Conservation (phyloP, 2,797 vertebrate genomes). For the Gephyroberyx darwinii region DNA sequence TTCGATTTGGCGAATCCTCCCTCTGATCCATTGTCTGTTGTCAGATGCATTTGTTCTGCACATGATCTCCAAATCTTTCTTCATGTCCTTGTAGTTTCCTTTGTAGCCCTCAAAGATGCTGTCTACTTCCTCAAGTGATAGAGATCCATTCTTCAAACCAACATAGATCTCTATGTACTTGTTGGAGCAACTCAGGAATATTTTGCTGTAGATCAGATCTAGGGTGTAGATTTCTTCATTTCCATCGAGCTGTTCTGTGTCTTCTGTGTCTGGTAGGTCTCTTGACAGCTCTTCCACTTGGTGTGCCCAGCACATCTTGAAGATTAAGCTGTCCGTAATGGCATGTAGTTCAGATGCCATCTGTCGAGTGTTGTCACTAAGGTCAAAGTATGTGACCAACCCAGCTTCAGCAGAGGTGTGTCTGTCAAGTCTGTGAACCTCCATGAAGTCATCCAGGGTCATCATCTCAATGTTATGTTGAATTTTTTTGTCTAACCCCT, state of each 20-base stretch:
- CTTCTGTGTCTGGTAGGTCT: slow-evolving; percentile 17
- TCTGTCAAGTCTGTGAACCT: slow-evolving; percentile 20
- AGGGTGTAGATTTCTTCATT: slow-evolving; percentile 45
- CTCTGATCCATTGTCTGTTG: slow-evolving; percentile 15
- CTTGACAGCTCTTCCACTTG: slow-evolving; percentile 42
- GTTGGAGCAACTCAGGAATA: slow-evolving; percentile 45
- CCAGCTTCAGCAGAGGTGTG: neutral
- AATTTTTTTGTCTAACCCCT: slow-evolving; percentile 43
- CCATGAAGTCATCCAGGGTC: slow-evolving; percentile 44
- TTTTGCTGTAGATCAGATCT: slow-evolving; percentile 36
- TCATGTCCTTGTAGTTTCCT: slow-evolving; percentile 12
- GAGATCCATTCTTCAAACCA: slow-evolving; percentile 31
- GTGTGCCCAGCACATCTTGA: slow-evolving; percentile 47
- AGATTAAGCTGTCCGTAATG: slow-evolving; percentile 45
- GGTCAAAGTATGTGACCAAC: slow-evolving; percentile 42
- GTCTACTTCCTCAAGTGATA: slow-evolving; percentile 49
- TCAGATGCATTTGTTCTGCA: slow-evolving; percentile 35
- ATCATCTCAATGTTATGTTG: slow-evolving; percentile 38
- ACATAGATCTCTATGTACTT: slow-evolving; percentile 23
- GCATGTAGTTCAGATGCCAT: slow-evolving; percentile 39
- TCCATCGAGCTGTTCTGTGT: neutral
- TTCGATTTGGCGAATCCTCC: slow-evolving; percentile 32
- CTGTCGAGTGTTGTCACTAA: slow-evolving; percentile 26
- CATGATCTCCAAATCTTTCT: slow-evolving; percentile 41
- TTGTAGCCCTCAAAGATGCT: slow-evolving; percentile 30